Conservation (phyloP, 2,797 vertebrate genomes). For the Crypturellus tataupa region DNA sequence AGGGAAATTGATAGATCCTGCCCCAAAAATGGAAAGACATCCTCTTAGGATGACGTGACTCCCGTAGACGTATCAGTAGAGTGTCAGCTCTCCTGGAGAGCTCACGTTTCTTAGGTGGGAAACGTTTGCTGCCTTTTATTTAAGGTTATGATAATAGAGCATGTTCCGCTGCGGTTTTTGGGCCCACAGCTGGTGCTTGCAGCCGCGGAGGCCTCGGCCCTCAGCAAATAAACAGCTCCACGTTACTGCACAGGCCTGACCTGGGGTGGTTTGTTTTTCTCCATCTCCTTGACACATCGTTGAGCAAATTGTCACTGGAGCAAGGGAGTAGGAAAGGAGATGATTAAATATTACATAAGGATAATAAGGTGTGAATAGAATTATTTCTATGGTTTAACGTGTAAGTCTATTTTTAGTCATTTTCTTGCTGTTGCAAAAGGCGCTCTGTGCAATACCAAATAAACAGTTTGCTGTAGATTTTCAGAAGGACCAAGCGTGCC, state of each 20-base stretch:
- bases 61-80: background rate
- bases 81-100: background rate
- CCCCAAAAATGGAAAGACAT: background rate
- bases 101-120: background rate
- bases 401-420: background rate
- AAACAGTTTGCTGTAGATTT: conserved; percentile 50
- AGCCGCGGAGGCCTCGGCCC: background rate
- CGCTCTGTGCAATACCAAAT: conserved; percentile 34
- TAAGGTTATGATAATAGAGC: background rate
- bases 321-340: conserved; percentile 23
- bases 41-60: background rate
- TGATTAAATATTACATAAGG: conserved; percentile 61
- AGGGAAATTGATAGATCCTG: background rate
- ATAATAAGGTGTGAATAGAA: conserved; percentile 37
- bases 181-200: conserved; percentile 3
- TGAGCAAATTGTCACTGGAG: conserved; percentile 41
- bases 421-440: conserved; percentile 44
- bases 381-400: conserved; percentile 11
- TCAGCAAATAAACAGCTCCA: background rate
- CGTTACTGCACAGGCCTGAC: conserved; percentile 4
- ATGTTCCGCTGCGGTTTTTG: background rate
- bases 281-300: conserved; percentile 37
- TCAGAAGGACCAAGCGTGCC: conserved; percentile 45
- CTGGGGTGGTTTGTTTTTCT: conserved; percentile 10
- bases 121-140: background rate